Evolutionary conservation across 1,140 invertebrate species (phyloP).

Genomic region (Rhyzopertha dominica): DNA sequence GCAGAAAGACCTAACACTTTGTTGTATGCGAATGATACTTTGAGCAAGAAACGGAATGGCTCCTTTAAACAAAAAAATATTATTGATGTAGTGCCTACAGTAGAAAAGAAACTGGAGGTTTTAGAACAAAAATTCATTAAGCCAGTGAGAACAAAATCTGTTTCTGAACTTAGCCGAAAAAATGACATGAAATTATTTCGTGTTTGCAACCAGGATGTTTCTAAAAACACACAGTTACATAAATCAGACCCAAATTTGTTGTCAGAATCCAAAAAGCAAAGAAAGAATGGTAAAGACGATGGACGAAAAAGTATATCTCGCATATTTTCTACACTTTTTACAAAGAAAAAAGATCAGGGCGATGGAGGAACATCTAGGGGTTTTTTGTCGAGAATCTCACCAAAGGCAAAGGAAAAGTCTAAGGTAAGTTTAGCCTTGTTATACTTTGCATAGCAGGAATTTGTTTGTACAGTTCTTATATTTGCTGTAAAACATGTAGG

Average conservation of each 20-base stretch:
- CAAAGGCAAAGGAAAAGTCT: constrained; percentile 62
- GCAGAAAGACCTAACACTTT: constrained; percentile 26
- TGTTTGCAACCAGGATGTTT: constrained; percentile 2
- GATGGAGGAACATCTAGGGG: constrained; percentile 41
- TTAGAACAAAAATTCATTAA: background rate
- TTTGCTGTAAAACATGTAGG: no score
- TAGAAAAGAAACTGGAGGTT: no score
- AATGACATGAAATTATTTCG: background rate
- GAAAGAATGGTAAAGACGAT: constrained; percentile 59
- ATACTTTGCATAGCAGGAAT: no score
- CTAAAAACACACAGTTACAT: constrained; percentile 38
- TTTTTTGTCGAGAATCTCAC: constrained; percentile 57
- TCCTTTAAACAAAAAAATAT: constrained; percentile 34
- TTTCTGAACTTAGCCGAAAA: constrained; percentile 26
- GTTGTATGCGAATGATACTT: constrained; percentile 31
- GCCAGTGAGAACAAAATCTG: constrained; percentile 33
- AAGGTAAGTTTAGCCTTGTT: constrained; percentile 50
- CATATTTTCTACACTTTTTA: constrained; percentile 76
- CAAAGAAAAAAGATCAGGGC: constrained; percentile 51
- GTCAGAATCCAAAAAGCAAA: constrained; percentile 42
- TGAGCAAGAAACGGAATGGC: constrained; percentile 32
- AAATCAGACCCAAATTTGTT: constrained; percentile 58
- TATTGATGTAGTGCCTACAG: no score
- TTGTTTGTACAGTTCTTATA: no score
- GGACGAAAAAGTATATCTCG: constrained; percentile 78